A percentile compares a stretch with the other conserved stretches of the same genome.
phyloP scores from a whole-genome alignment of 2,888 invertebrate species.

The Osmoderma eremita region DNA sequence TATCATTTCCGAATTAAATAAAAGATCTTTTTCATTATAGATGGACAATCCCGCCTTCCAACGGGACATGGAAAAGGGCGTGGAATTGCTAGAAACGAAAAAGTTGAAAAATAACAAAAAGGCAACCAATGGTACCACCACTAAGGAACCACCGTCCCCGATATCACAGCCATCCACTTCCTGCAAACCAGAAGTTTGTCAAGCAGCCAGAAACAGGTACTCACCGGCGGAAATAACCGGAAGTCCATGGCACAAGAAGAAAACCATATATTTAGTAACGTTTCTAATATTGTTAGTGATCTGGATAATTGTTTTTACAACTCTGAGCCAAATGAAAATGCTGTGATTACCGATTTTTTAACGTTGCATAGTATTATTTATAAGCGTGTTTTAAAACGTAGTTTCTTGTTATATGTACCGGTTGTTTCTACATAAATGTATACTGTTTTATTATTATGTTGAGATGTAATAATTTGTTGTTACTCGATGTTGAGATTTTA shows the following conservation, averaged over 20 bases:
- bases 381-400: slow-evolving; percentile 2
- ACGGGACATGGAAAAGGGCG: slow-evolving; percentile 56
- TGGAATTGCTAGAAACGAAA: slow-evolving; percentile 58
- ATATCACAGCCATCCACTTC: slow-evolving; percentile 46
- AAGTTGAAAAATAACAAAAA: slow-evolving; percentile 6
- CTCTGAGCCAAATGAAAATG: slow-evolving; percentile 55
- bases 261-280: slow-evolving; percentile 64
- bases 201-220: slow-evolving; percentile 57
- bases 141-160: slow-evolving; percentile 8
- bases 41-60: slow-evolving; percentile 64
- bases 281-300: slow-evolving; percentile 63
- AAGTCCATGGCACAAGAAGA: slow-evolving; percentile 67
- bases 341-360: slow-evolving; percentile 51
- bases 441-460: background rate
- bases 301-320: slow-evolving; percentile 65
- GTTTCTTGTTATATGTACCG: slow-evolving; percentile 16
- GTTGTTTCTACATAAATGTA: slow-evolving; percentile 21
- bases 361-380: slow-evolving; percentile 23
- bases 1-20: slow-evolving; percentile 4
- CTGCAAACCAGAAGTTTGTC: slow-evolving; percentile 61
- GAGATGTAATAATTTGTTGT: slow-evolving; percentile 9
- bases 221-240: slow-evolving; percentile 61
- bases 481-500: slow-evolving; percentile 1
- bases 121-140: slow-evolving; percentile 48
- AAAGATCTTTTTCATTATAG: slow-evolving; percentile 57